Evolutionary conservation across 2,797 vertebrate genomes (phyloP).

Genomic region (Sebastes baramenuke): DNA sequence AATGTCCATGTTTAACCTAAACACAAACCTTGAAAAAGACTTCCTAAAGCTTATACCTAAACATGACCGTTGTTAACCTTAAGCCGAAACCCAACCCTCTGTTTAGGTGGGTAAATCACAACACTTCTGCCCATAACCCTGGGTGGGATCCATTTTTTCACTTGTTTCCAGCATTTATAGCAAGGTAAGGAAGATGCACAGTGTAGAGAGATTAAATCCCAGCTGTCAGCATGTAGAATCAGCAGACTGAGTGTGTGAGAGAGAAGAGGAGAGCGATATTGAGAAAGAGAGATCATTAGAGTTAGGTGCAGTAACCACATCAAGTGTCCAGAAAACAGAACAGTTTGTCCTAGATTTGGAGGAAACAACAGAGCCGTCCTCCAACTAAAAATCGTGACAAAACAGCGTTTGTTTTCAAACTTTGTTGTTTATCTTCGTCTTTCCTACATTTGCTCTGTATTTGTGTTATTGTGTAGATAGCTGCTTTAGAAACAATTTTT

Average conservation of each 20-base stretch:
- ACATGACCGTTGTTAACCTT: background rate
- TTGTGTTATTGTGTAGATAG: background rate
- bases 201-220: conserved; percentile 1
- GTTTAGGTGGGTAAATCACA: background rate
- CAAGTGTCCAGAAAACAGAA: conserved; percentile 40
- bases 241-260: background rate
- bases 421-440: conserved; percentile 13
- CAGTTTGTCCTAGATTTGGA: conserved; percentile 45
- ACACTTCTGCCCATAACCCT: background rate
- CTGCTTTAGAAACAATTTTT: background rate
- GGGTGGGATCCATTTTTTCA: background rate
- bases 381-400: conserved; percentile 16
- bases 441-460: background rate
- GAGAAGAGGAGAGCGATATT: background rate
- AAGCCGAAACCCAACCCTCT: background rate
- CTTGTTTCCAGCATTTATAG: conserved; percentile 8
- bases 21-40: background rate
- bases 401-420: conserved; percentile 2
- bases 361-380: conserved; percentile 21
- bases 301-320: conserved; percentile 45
- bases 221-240: conserved; percentile 29
- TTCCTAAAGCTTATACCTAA: background rate
- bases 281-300: conserved; percentile 25
- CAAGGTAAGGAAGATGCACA: background rate
- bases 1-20: background rate